Evolutionary conservation across 1,140 invertebrate species (phyloP).

Genomic region (Drosophila rhopaloa): DNA sequence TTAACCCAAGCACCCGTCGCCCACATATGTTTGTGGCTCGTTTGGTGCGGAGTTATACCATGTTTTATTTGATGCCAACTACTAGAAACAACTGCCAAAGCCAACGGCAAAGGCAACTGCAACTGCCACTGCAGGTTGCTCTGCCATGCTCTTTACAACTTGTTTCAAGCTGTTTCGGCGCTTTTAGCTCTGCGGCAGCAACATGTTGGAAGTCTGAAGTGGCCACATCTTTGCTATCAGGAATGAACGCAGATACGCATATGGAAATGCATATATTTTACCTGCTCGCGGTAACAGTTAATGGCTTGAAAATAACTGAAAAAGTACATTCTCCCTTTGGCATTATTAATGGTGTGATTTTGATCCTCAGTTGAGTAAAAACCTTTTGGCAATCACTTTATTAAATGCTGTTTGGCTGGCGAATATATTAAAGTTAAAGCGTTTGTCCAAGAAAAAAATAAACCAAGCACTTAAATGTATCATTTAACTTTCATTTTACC

Average conservation of each 20-base stretch:
- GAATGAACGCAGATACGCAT: constrained; percentile 9
- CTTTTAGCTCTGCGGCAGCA: constrained; percentile 14
- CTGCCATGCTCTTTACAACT: constrained; percentile 45
- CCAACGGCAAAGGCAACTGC: constrained; percentile 20
- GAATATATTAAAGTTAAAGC: no score
- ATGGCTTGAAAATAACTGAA: constrained; percentile 3
- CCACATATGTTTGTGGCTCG: constrained; percentile 34
- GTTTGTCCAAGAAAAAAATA: no score
- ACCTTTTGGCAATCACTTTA: constrained; percentile 7
- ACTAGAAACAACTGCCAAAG: constrained; percentile 47
- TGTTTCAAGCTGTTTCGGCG: constrained; percentile 16
- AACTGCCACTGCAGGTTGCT: constrained; percentile 28
- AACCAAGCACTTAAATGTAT: no score
- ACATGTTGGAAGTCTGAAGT: constrained; percentile 43
- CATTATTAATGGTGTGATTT: constrained; percentile 26
- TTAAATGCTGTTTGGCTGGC: not conserved
- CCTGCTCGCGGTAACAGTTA: constrained; percentile 1
- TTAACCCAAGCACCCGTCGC: constrained; percentile 35
- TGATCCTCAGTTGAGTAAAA: not conserved
- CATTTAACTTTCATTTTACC: no score
- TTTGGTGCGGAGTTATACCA: constrained; percentile 28
- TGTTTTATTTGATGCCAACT: constrained; percentile 47
- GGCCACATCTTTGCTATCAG: constrained; percentile 27
- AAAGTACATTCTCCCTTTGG: constrained; percentile 12
- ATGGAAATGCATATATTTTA: constrained; percentile 19